These are phyloP conservation scores for Natrix natrix DNA, from an alignment of 2,797 vertebrate species.

Conservation along the genomic window DNA sequence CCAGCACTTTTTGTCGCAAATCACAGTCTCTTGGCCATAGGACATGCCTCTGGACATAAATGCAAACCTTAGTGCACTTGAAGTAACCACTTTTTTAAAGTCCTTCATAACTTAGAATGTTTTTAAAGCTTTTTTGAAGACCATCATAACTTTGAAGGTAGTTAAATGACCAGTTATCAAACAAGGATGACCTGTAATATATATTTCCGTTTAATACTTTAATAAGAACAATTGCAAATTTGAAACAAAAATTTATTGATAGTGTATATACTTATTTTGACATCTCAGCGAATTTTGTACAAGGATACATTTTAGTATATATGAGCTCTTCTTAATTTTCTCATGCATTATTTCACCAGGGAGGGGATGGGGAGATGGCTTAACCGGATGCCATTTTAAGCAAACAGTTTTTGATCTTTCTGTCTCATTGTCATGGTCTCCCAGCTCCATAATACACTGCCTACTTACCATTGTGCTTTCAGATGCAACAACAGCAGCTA, in stretches of 20 bases:
- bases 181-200: not conserved
- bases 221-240: accelerated
- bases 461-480: conserved; percentile 47
- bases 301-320: not conserved
- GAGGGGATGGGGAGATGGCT: conserved; percentile 32
- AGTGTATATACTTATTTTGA: not conserved
- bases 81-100: too few species aligned
- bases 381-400: conserved; percentile 52
- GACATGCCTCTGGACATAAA: too few species aligned
- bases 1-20: too few species aligned
- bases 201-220: not conserved
- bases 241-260: conserved; percentile 5
- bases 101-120: too few species aligned
- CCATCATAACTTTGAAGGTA: too few species aligned
- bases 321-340: conserved; percentile 41
- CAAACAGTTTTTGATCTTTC: conserved; percentile 58
- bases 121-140: too few species aligned
- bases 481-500: conserved; percentile 35
- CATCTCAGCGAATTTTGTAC: not conserved
- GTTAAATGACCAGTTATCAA: too few species aligned
- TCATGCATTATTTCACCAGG: conserved; percentile 57
- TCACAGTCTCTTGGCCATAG: too few species aligned
- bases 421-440: conserved; percentile 70
- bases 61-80: too few species aligned
- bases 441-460: conserved; percentile 46